Base-by-base conservation (phyloP, 35 echinoderm and acorn worm species). In the Lytechinus variegatus region DNA sequence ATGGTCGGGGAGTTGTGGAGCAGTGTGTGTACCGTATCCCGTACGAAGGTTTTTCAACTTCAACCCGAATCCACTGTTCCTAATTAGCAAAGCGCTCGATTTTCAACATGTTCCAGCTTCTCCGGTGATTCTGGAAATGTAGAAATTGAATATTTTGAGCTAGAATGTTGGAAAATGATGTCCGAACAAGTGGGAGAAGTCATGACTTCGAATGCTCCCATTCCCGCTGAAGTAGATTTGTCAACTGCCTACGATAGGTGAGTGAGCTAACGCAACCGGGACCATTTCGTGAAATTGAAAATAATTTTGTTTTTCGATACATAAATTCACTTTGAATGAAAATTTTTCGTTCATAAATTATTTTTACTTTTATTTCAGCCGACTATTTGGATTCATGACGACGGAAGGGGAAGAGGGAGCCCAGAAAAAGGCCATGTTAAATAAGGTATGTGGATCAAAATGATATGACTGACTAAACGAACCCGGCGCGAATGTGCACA, bases 341-440 rank as follows among this genome's bases (percentile, higher is more conserved):
- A 89, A 79, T 13, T 91, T 91, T 95, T 94, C 24, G 54, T 91
- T 97, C 29, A 89, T 52, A 13, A 94, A 96, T 87, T 61, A 86
- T 94, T 96, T 92, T 96, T 95, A 27, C 29, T 97, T 92, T 56
- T 95, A 91, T 91, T 86, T 58, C 95, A 99, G 98, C 95, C 98
- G 96, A 87, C 97, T 99, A n/a, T 99, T 99, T 94, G 98, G 98
- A 95, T 99, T 99, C 95, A 93, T 99, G 61, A 88, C 94, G 55
- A 92, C 96, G 54, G 98, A 99, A 95, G 96, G 95, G 29, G 95
- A 97, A 55, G 97, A 99, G 58, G 97, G 96, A 88, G 87, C 92
- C n/a, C 95, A 97, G 93, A 97, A 96, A 54, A 99, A 97, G 96
- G 92, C 94, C 93, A 95, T 99, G 53, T 93, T 99, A 21, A 96